Evolutionary conservation across 2,888 invertebrate genomes (phyloP), one percentile per base, ranked within the genome.

Genomic region (Drosophila mulleri): DNA sequence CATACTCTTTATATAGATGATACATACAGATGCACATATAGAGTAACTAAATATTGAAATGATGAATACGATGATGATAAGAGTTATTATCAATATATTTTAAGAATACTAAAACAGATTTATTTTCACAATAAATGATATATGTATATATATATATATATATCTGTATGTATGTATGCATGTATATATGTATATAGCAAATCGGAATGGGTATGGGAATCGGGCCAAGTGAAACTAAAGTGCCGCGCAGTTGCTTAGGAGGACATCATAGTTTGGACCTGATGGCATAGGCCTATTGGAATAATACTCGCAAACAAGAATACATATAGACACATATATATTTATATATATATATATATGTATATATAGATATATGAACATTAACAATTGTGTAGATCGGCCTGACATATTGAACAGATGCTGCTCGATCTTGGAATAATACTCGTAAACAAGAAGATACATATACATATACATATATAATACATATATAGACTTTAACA

Each of bases 291-390:
- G 11, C 26, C 47, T 26, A 14, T 47, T 88, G 67, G 65, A 82
- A 83, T 82, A 80, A 82, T 83, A 83, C 86, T 80, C 59, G 76
- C 39, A 71, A 75, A 18, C 32, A 32, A 12, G 32, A 52, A 35
- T 52, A 52, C 52, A 35, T 35, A 37, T 35, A 52, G 29, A 29
- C 53, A 74, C 4, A 20, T 14, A 52, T 29, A 50, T 67, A 67
- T 78, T 83, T 85, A 29, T 18, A 18, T 50, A 72, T 79, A 88
- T 72, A 77, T 12, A 18, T 29, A 29, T 18, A 3, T 48, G 8
- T 16, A 45, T 23, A 20, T 44, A 20, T 29, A n/a, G 16, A 32
- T 29, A 48, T 48, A 7, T 50, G 50, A 50, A 50, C 32, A 50
- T 50, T 50, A 50, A 50, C 50, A 50, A 32, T 50, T 50, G 48